Evolutionary conservation across 2,797 vertebrate species (phyloP), one percentile per base, ranked within the genome.

Genomic region (Rousettus madagascariensis): DNA sequence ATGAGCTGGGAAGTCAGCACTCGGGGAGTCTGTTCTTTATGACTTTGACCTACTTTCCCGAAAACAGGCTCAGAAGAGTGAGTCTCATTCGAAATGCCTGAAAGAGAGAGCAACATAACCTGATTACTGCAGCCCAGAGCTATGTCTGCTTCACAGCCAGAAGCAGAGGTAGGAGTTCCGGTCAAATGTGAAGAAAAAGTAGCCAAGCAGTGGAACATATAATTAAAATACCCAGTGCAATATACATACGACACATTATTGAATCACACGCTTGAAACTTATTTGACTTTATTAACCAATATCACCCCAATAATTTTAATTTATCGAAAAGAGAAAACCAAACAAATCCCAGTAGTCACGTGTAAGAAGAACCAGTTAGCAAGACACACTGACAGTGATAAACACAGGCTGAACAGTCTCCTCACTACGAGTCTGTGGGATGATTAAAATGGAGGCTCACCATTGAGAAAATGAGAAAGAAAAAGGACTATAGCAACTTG

Each of bases 31-130:
- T 95, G 49, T 71, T 95, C 82, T 91, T 95, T 65, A 92, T 78
- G 83, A 91, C 85, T 88, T 75, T 84, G 94, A 59, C 94, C 95
- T 91, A 90, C 85, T 97, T 97, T 97, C 79, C 84, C 59, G 71
- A 59, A 97, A 97, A 94, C 11, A 69, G 71, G 89, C 88, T 95
- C 84, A 55, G 30, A 94, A 61, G 82, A 93, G 11, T 36, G 46
- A 89, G 59, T 95, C 49, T 95, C 69, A 92, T 82, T 95, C 63
- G 84, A 95, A 96, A 92, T 94, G 78, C 22, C 87, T 51, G 15
- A 30, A 80, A 90, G 79, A 82, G 30, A 86, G 43, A 94, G 69
- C 49, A 63, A 30, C 30, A 49, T 84, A 72, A 46, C 17, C 51
- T 72, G 65, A 71, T 95, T 86, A 68, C 36, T 79, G 65, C 26